Evolutionary conservation across 2,113 vertebrate genomes (phyloP).

Genomic region (Pseudorasbora parva): DNA sequence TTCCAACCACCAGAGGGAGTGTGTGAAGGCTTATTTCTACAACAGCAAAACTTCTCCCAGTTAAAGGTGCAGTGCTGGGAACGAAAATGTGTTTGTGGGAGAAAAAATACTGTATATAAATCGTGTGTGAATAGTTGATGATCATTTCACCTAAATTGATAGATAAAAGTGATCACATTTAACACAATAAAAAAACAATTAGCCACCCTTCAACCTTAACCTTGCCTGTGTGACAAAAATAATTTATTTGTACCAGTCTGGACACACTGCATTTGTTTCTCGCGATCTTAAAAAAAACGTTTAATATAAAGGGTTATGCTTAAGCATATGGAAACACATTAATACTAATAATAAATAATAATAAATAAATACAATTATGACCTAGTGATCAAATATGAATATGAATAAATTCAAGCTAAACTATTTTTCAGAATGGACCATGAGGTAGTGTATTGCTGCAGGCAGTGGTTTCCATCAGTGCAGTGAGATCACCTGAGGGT

Average conservation of each 20-base stretch:
- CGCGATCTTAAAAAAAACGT: not conserved
- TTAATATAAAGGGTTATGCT: not conserved
- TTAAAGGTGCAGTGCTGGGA: not conserved
- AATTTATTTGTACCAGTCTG: not conserved
- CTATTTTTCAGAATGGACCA: not conserved
- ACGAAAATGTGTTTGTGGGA: not conserved
- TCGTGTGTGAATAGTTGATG: not conserved
- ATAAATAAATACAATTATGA: too few species aligned
- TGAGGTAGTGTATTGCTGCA: not conserved
- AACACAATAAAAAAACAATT: not conserved
- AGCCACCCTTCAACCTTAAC: not conserved
- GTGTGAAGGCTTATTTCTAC: not conserved
- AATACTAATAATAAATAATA: too few species aligned
- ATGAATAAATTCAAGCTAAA: too few species aligned
- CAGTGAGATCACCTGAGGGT: constrained; percentile 23
- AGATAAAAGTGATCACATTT: not conserved
- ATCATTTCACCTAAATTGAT: not conserved
- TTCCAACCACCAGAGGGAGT: not conserved
- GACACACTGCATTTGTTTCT: not conserved
- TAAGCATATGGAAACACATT: not conserved
- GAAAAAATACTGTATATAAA: too few species aligned
- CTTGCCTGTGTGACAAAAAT: not conserved
- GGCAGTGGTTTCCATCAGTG: not conserved
- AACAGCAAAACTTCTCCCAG: not conserved
- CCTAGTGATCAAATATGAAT: too few species aligned